Conservation (phyloP, 2,113 vertebrate species). For the Trichechus manatus region DNA sequence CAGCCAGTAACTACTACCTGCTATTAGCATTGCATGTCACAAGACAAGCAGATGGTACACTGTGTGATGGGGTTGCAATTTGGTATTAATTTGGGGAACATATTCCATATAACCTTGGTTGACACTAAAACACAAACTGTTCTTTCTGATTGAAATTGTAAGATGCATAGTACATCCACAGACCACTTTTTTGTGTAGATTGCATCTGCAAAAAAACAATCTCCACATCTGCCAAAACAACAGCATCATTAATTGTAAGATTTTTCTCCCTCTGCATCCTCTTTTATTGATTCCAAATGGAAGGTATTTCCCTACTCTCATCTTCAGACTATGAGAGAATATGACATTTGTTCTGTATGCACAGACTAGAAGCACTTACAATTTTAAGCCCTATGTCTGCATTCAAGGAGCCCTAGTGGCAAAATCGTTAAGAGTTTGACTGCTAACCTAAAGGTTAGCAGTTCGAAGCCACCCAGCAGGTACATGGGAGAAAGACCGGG, state of each 20-base stretch:
- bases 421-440: too few species aligned
- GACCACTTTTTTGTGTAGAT: background rate
- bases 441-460: too few species aligned
- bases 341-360: background rate
- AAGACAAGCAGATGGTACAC: background rate
- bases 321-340: background rate
- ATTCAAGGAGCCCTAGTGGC: too few species aligned
- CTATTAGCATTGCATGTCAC: accelerated
- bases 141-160: background rate
- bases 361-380: background rate
- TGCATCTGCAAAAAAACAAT: background rate
- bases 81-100: background rate
- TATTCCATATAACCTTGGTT: background rate
- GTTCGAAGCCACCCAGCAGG: background rate
- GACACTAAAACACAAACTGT: background rate
- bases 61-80: background rate
- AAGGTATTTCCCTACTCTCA: background rate
- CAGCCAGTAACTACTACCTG: accelerated
- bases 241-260: background rate
- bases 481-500: background rate
- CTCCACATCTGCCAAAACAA: too few species aligned
- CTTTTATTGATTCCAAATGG: background rate
- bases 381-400: background rate
- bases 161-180: background rate
- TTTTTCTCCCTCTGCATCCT: background rate